Evolutionary conservation across 2,888 invertebrate species (phyloP).

Genomic region (Chironomus tentans): DNA sequence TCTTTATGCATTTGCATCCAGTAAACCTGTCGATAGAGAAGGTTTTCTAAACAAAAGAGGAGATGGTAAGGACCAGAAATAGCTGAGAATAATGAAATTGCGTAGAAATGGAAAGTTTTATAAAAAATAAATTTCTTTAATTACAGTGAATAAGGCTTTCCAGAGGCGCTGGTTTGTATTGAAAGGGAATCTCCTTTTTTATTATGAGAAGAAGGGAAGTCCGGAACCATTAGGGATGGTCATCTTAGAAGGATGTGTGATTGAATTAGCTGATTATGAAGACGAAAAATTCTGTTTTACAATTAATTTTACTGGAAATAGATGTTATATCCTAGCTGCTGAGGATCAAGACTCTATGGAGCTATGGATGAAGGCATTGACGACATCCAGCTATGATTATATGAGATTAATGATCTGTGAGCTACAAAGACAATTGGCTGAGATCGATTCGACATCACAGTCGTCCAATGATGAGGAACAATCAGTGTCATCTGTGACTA

Average conservation of each 20-base stretch:
- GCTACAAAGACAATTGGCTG: slow-evolving; percentile 80
- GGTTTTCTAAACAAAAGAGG: slow-evolving; percentile 79
- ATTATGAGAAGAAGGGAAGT: slow-evolving; percentile 81
- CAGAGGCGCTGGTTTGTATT: slow-evolving; percentile 87
- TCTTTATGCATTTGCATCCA: slow-evolving; percentile 76
- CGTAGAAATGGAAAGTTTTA: background rate
- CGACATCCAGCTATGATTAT: slow-evolving; percentile 92
- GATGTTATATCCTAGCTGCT: slow-evolving; percentile 78
- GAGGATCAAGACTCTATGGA: slow-evolving; percentile 86
- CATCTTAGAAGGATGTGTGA: slow-evolving; percentile 27
- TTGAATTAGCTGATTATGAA: slow-evolving; percentile 75
- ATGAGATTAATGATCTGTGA: slow-evolving; percentile 92
- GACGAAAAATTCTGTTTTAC: slow-evolving; percentile 76
- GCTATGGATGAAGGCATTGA: slow-evolving; percentile 89
- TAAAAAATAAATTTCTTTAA: background rate
- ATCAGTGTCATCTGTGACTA: slow-evolving; percentile 10
- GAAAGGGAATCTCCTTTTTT: slow-evolving; percentile 91
- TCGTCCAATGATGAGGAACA: background rate
- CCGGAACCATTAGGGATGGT: slow-evolving; percentile 58
- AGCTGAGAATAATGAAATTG: background rate
- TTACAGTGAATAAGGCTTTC: slow-evolving; percentile 47
- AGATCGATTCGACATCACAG: slow-evolving; percentile 46
- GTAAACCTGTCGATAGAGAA: slow-evolving; percentile 83
- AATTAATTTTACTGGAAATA: slow-evolving; percentile 83
- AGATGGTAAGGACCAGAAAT: slow-evolving; percentile 48